These are phyloP conservation scores for Meriones unguiculatus DNA, from an alignment of 2,113 vertebrate genomes.

Conservation along the genomic window DNA sequence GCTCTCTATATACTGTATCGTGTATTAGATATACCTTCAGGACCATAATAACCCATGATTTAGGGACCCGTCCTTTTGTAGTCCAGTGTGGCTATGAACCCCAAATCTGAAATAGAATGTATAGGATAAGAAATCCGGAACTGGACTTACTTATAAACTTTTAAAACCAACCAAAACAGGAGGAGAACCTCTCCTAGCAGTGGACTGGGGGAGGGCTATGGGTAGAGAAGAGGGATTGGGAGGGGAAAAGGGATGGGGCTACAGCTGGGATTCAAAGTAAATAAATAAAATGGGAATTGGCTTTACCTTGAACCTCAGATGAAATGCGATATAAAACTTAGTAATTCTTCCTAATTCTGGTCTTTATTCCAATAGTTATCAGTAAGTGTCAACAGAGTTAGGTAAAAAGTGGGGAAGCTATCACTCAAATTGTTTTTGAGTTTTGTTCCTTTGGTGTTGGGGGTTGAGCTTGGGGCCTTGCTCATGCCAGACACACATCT, in stretches of 20 bases:
- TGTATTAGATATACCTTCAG: constrained; percentile 39
- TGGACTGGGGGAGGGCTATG: too few relatives aligned
- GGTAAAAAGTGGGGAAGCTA: not conserved
- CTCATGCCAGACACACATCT: not conserved
- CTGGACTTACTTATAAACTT: constrained; percentile 29
- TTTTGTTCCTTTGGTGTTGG: not conserved
- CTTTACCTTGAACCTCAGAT: not conserved
- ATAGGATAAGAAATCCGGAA: constrained; percentile 35
- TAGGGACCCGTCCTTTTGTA: constrained; percentile 49
- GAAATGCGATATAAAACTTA: not conserved
- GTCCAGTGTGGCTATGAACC: not conserved
- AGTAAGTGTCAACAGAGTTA: not conserved
- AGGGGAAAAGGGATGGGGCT: too few relatives aligned
- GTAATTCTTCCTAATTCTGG: not conserved
- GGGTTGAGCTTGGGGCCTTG: not conserved
- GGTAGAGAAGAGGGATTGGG: too few relatives aligned
- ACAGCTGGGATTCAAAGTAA: too few relatives aligned
- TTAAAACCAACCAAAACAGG: constrained; percentile 4
- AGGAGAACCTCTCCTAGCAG: too few relatives aligned
- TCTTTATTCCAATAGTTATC: not conserved
- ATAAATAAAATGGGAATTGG: not conserved
- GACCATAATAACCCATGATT: constrained; percentile 30
- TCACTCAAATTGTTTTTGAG: not conserved
- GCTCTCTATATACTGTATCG: not conserved
- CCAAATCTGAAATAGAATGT: constrained; percentile 31